Base-by-base conservation (phyloP, 1,140 invertebrate genomes). In the Eurosta solidaginis region DNA sequence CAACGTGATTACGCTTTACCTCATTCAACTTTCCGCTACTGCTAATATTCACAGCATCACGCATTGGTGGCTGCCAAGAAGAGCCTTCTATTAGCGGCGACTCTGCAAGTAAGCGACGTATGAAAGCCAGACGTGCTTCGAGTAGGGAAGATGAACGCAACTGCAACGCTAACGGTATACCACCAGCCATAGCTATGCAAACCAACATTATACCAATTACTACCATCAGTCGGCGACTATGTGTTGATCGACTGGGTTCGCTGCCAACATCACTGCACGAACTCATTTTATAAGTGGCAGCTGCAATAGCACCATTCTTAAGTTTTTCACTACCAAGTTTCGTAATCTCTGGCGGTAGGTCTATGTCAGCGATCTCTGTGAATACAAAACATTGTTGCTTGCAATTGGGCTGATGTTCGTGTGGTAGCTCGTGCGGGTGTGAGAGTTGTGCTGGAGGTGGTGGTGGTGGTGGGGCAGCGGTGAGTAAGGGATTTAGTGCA, bases 111-210 rank as follows among this genome's bases (percentile, higher is more conserved):
- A 91, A 88, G 73, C 90, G 89, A 20, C 88, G 84, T 14, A 91
- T 91, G n/a, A 91, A 91, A 50, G 90, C 87, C 25, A 91, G 82
- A 10, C 91, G 88, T 0, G 91, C 91, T 81, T 91, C 90, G 20
- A 91, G 79, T 52, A 91, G 82, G 75, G 90, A 90, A 3, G 91
- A 91, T 73, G 90, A 90, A 40, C 91, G 85, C 29, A 91, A 81
- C 79, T 91, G 91, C 17, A 91, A 81, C 1, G 90, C 90, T 40
- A 91, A 79, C 0, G 91, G 91, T 42, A 91, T 84, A 3, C 90
- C 90, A 0, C 85, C 85, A 2, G 85, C 86, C 84, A 87, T 86
- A 3, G 82, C 83, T 73, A 87, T 83, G 76, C 85, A 87, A 17
- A 86, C 76, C 0, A 87, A 77, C 10, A 85, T 83, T 17, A 85